Conservation (phyloP, 2,113 vertebrate genomes). For the Saimiri boliviensis region DNA sequence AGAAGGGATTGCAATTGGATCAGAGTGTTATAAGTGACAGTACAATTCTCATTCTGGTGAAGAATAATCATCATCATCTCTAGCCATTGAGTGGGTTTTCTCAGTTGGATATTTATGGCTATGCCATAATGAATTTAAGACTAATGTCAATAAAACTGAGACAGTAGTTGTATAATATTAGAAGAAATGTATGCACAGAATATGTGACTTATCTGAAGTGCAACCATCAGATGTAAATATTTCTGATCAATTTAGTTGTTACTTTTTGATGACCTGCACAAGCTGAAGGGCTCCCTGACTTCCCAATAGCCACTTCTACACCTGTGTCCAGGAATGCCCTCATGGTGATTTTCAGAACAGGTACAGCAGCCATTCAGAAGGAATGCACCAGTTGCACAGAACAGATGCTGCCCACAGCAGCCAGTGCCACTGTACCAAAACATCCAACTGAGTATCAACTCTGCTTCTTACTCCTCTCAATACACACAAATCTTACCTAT, state of each 20-base stretch:
- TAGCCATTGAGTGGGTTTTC: neutral
- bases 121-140: constrained; percentile 21
- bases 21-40: constrained; percentile 5
- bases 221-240: neutral
- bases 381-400: neutral
- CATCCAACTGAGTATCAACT: neutral
- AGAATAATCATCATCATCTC: constrained; percentile 1
- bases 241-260: constrained; percentile 2
- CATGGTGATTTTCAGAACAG: constrained; percentile 28
- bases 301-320: neutral
- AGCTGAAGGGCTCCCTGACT: neutral
- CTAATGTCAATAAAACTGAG: neutral
- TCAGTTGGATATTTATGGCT: neutral
- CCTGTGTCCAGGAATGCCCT: neutral
- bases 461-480: neutral
- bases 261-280: neutral
- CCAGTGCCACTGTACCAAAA: neutral
- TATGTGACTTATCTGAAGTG: constrained; percentile 24
- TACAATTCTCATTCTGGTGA: neutral
- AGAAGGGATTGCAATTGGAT: constrained; percentile 49
- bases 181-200: neutral
- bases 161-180: neutral
- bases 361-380: neutral
- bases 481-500: neutral
- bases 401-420: neutral